Conservation (phyloP, 1,140 invertebrate genomes). For the Musca domestica region DNA sequence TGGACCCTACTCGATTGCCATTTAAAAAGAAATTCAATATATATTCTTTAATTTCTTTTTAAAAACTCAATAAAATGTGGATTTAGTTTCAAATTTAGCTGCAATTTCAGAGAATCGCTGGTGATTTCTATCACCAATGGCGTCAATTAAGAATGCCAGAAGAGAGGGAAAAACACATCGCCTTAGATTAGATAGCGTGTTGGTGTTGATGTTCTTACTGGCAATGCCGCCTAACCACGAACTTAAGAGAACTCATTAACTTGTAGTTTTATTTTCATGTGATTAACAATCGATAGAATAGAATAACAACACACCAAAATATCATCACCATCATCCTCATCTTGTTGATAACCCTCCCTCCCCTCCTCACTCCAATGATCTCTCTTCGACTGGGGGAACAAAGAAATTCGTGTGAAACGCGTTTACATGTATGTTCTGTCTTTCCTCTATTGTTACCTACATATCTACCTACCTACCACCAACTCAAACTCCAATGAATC, state of each 20-base stretch:
- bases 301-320: conserved; percentile 13
- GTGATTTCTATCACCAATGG: conserved; percentile 11
- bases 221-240: background rate
- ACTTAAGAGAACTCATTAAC: conserved; percentile 21
- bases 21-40: conserved; percentile 18
- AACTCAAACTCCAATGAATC: background rate
- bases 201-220: background rate
- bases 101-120: background rate
- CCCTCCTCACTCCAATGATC: background rate
- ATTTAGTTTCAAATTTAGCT: conserved; percentile 16
- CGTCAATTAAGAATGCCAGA: conserved; percentile 8
- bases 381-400: background rate
- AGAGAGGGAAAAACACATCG: too few relatives aligned
- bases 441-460: background rate
- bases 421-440: conserved; percentile 5
- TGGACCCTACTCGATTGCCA: background rate
- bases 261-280: conserved; percentile 19
- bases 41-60: conserved; percentile 16
- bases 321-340: background rate
- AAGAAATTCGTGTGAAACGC: conserved; percentile 10
- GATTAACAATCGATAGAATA: conserved; percentile 16
- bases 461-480: background rate
- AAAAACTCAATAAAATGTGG: conserved; percentile 11
- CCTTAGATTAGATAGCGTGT: conserved; percentile 6
- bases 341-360: too few relatives aligned